Base-by-base conservation (phyloP, 2,888 invertebrate genomes). In the Drosophila cognata region DNA sequence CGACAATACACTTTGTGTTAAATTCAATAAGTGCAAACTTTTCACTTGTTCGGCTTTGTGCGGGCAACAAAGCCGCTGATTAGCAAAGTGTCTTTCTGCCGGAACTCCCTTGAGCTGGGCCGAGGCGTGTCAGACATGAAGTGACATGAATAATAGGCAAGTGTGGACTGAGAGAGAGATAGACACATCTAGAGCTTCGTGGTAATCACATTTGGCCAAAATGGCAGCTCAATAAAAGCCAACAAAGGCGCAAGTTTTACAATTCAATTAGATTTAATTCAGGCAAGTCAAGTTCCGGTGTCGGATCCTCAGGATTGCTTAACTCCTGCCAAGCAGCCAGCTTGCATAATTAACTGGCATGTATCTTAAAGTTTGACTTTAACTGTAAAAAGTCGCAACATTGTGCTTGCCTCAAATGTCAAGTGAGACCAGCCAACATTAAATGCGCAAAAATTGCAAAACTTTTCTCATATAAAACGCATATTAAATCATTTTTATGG, bases 401-500 rank as follows among this genome's bases (percentile, higher is more conserved):
- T 55, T 51, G 25, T 16, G 31, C 50, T 63, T 46, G 51, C 74
- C 68, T 77, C 77, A 85, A 86, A 77, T 81, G 87, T 89, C 89
- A 81, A 84, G 83, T 74, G 76, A 81, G 73, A 58, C 68, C 56
- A 31, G 31, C 77, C 71, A 61, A 79, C 81, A 72, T 80, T 88
- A 74, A 87, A 85, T 82, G 90, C 55, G 81, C 74, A 82, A 90
- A 84, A 90, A 90, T 90, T 88, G 89, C 84, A 80, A 88, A 90
- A 88, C 82, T 88, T 88, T 90, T 82, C 84, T 82, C 90, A 84
- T 89, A 87, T 86, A 90, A 90, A 88, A 84, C 78, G 80, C 79
- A 76, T 82, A 89, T 86, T 88, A 88, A 90, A 88, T 88, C 87
- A 88, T 90, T 86, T 88, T 90, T 88, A 89, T 86, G 84, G 84